Evolutionary conservation across 2,888 invertebrate genomes (phyloP).

Genomic region (Bedellia somnulentella): DNA sequence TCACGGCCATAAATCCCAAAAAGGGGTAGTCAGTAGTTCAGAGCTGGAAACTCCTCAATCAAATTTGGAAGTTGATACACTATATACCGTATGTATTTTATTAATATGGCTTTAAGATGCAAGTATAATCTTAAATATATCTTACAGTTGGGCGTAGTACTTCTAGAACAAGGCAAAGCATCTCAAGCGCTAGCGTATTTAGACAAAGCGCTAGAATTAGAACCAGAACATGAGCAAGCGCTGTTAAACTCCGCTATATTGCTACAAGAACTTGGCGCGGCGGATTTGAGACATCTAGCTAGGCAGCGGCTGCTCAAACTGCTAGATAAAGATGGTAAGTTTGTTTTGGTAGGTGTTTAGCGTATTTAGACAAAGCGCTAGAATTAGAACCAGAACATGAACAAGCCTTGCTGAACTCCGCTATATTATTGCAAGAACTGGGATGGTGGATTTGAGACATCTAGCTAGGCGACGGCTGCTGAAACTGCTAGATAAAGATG

Average conservation of each 20-base stretch:
- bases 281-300: slow-evolving; percentile 77
- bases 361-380: slow-evolving; percentile 90
- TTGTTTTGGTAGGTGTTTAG: slow-evolving; percentile 38
- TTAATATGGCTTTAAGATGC: too few relatives aligned
- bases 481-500: slow-evolving; percentile 75
- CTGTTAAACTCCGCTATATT: slow-evolving; percentile 93
- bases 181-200: slow-evolving; percentile 89
- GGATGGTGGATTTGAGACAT: slow-evolving; percentile 79
- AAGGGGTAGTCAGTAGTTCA: too few relatives aligned
- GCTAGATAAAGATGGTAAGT: slow-evolving; percentile 68
- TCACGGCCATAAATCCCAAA: too few relatives aligned
- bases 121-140: too few relatives aligned
- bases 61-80: too few relatives aligned
- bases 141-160: slow-evolving; percentile 86
- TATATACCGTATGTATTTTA: too few relatives aligned
- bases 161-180: slow-evolving; percentile 89
- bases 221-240: slow-evolving; percentile 94
- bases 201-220: slow-evolving; percentile 88
- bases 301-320: slow-evolving; percentile 80
- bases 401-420: slow-evolving; percentile 92
- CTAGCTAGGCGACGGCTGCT: slow-evolving; percentile 79
- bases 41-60: too few relatives aligned
- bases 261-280: slow-evolving; percentile 85
- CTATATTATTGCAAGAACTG: slow-evolving; percentile 88
- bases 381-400: slow-evolving; percentile 93